These are phyloP conservation scores for Andrena camellia DNA, from an alignment of 2,888 invertebrate species.

Conservation along the genomic window DNA sequence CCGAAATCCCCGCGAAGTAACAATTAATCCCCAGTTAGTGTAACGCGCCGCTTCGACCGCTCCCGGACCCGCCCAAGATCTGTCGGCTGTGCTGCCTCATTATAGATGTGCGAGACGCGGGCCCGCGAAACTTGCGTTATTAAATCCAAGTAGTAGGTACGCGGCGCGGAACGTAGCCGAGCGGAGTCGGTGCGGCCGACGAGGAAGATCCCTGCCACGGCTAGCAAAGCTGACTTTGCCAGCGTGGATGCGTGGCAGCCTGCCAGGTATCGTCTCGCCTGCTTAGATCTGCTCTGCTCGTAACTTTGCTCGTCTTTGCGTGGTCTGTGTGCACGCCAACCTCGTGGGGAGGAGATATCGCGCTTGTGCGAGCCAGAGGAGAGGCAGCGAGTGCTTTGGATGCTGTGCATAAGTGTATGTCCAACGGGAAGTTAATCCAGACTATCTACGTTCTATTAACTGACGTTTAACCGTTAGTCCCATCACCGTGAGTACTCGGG, in stretches of 20 bases:
- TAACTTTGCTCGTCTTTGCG: constrained; percentile 50
- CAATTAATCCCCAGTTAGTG: constrained; percentile 51
- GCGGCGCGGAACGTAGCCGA: constrained; percentile 40
- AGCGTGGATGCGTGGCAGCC: constrained; percentile 44
- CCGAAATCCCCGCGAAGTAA: constrained; percentile 24
- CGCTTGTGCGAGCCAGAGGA: background rate
- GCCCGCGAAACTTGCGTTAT: constrained; percentile 58
- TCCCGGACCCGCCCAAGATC: constrained; percentile 21
- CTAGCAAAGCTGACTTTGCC: constrained; percentile 52
- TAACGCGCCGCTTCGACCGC: constrained; percentile 13
- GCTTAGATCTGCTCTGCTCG: constrained; percentile 30
- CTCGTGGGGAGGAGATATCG: constrained; percentile 41
- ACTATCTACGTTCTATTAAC: too few species aligned
- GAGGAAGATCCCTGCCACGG: constrained; percentile 22
- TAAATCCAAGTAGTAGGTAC: constrained; percentile 65
- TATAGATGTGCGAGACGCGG: constrained; percentile 43
- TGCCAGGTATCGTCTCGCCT: constrained; percentile 53
- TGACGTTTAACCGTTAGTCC: too few species aligned
- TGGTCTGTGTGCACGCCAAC: background rate
- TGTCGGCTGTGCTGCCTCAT: constrained; percentile 1
- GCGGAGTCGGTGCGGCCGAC: constrained; percentile 2
- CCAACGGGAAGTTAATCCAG: background rate
- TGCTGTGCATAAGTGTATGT: background rate
- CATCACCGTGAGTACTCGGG: too few species aligned
- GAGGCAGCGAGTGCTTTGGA: background rate